phyloP scores from a whole-genome alignment of 1,140 invertebrate genomes.

The Chrysoperla carnea region DNA sequence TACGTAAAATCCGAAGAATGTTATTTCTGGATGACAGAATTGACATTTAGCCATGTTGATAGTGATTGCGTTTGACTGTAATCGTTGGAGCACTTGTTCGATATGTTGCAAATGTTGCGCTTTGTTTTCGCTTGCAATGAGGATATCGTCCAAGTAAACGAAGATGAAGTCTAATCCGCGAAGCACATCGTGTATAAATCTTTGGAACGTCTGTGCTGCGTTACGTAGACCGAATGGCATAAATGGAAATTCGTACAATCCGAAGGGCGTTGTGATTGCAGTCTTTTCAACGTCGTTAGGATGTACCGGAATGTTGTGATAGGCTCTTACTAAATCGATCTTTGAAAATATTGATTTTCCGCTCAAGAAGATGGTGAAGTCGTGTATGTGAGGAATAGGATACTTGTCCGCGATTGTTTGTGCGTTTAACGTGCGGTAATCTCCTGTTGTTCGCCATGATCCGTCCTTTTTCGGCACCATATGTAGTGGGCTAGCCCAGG shows the following conservation, averaged over 20 bases:
- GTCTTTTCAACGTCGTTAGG: slow-evolving; percentile 16
- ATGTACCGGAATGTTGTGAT: slow-evolving; percentile 22
- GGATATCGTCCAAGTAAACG: background rate
- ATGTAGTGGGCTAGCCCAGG: too few relatives aligned
- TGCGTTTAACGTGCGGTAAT: too few relatives aligned
- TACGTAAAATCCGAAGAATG: slow-evolving; percentile 15
- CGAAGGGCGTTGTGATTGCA: slow-evolving; percentile 15
- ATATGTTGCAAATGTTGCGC: background rate
- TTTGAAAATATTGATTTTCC: slow-evolving; percentile 21
- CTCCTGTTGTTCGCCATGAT: too few relatives aligned
- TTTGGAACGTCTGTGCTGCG: slow-evolving; percentile 11
- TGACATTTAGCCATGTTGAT: slow-evolving; percentile 17
- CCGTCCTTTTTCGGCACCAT: too few relatives aligned
- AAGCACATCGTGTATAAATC: slow-evolving; percentile 8
- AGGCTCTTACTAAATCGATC: slow-evolving; percentile 26
- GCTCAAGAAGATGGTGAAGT: too few relatives aligned
- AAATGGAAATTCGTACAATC: slow-evolving; percentile 12
- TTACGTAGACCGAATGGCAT: slow-evolving; percentile 8
- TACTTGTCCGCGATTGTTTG: too few relatives aligned
- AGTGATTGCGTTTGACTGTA: slow-evolving; percentile 7
- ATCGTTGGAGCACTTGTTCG: background rate
- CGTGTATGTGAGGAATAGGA: too few relatives aligned
- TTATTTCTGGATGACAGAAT: slow-evolving; percentile 7
- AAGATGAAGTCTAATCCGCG: slow-evolving; percentile 4
- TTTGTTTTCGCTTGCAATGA: background rate